Conservation (phyloP, 2,888 invertebrate genomes). For the Rhogogaster chlorosoma region DNA sequence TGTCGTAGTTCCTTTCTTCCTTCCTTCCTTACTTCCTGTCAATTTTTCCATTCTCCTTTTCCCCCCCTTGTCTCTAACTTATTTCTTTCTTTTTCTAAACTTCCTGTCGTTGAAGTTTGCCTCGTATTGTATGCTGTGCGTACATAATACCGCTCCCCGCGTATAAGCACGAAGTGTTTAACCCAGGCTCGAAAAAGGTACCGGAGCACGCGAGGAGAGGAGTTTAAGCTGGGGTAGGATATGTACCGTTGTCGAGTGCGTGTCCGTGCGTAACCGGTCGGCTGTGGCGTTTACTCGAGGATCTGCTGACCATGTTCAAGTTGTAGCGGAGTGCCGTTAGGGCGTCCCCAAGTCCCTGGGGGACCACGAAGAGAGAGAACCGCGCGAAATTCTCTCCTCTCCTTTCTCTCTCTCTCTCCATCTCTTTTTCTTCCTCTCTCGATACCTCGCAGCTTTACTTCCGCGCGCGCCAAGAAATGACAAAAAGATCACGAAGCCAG, state of each 20-base stretch:
- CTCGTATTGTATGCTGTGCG: neutral
- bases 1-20: neutral
- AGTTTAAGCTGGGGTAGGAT: slow-evolving; percentile 29
- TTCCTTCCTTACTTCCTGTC: neutral
- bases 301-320: slow-evolving; percentile 39
- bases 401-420: slow-evolving; percentile 32
- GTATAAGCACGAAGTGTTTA: neutral
- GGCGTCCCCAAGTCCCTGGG: slow-evolving; percentile 52
- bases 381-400: slow-evolving; percentile 29
- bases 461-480: slow-evolving; percentile 10
- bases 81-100: neutral
- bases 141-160: neutral
- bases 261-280: slow-evolving; percentile 51
- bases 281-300: slow-evolving; percentile 15
- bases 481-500: neutral
- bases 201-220: neutral
- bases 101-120: neutral
- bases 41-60: neutral
- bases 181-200: slow-evolving; percentile 3
- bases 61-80: neutral
- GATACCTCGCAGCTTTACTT: slow-evolving; percentile 6
- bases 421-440: slow-evolving; percentile 34
- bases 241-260: slow-evolving; percentile 50
- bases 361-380: slow-evolving; percentile 18
- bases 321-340: slow-evolving; percentile 52